Percentiles rank a stretch among this genome's conserved stretches.
Conservation (phyloP, 1,140 invertebrate genomes). For the Drosophila fuyamai region DNA sequence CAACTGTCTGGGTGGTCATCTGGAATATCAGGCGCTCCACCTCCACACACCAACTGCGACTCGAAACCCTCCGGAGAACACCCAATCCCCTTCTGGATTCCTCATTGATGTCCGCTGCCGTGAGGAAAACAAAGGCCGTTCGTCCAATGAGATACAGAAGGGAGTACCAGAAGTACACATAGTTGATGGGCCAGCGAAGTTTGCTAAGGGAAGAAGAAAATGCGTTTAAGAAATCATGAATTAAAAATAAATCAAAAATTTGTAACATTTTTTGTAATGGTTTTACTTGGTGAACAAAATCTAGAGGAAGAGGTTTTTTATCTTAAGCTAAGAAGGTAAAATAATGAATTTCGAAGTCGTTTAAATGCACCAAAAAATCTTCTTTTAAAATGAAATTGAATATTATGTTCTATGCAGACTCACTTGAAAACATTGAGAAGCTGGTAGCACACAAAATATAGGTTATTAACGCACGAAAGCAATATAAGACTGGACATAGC, state of each 20-base stretch:
- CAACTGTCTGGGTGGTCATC: conserved; percentile 84
- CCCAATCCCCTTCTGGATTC: conserved; percentile 86
- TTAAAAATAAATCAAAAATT: too few relatives aligned
- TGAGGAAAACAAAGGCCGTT: conserved; percentile 86
- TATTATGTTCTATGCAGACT: conserved; percentile 20
- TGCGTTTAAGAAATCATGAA: too few relatives aligned
- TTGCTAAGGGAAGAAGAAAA: conserved; percentile 41
- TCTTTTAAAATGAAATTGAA: not conserved
- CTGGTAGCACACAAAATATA: conserved; percentile 90
- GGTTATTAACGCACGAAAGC: conserved; percentile 89
- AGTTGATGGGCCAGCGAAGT: conserved; percentile 85
- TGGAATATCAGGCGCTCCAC: conserved; percentile 79
- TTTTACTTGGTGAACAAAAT: too few relatives aligned
- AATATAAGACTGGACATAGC: conserved; percentile 87
- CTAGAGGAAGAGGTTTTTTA: too few relatives aligned
- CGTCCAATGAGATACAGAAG: conserved; percentile 87
- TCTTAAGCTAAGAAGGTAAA: too few relatives aligned
- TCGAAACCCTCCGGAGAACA: conserved; percentile 86
- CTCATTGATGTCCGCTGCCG: conserved; percentile 87
- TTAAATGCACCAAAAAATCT: too few relatives aligned
- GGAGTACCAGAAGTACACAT: conserved; percentile 87
- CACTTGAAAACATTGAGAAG: conserved; percentile 90
- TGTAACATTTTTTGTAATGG: too few relatives aligned
- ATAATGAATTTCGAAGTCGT: too few relatives aligned
- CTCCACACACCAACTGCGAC: conserved; percentile 86